Evolutionary conservation across 2,797 vertebrate genomes (phyloP).

Genomic region (Alauda arvensis): DNA sequence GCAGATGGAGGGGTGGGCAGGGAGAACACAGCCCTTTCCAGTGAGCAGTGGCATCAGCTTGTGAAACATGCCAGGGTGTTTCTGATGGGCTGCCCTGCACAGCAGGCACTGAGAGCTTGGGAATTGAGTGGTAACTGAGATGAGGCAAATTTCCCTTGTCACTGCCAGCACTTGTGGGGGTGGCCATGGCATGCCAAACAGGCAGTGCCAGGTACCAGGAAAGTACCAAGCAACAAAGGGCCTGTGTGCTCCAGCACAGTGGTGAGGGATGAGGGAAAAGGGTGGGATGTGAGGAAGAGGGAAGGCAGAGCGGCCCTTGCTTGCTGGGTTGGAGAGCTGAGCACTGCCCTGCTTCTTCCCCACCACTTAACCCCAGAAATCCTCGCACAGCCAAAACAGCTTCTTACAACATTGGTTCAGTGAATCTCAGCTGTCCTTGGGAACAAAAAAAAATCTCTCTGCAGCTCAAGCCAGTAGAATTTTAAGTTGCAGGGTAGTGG

Average conservation of each 20-base stretch:
- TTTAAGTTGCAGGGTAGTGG: neutral
- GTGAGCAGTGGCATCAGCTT: fast-evolving
- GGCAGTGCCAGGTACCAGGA: neutral
- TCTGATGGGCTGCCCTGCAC: neutral
- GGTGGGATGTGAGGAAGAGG: neutral
- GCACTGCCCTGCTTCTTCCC: neutral
- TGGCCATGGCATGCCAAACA: neutral
- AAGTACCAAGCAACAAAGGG: neutral
- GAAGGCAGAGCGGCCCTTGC: neutral
- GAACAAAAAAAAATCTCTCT: neutral
- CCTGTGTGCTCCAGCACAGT: neutral
- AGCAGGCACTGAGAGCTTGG: fast-evolving
- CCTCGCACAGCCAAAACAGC: neutral
- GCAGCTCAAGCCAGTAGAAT: neutral
- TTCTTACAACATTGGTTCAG: neutral
- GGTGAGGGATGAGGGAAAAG: neutral
- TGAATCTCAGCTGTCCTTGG: neutral
- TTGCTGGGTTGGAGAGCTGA: neutral
- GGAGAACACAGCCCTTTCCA: neutral
- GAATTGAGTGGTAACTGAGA: neutral
- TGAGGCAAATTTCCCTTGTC: neutral
- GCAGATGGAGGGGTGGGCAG: neutral
- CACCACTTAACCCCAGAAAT: neutral
- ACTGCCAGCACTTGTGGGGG: neutral
- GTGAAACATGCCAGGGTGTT: neutral